Conservation (phyloP, 2,113 vertebrate species). For the Pluvianellus socialis region DNA sequence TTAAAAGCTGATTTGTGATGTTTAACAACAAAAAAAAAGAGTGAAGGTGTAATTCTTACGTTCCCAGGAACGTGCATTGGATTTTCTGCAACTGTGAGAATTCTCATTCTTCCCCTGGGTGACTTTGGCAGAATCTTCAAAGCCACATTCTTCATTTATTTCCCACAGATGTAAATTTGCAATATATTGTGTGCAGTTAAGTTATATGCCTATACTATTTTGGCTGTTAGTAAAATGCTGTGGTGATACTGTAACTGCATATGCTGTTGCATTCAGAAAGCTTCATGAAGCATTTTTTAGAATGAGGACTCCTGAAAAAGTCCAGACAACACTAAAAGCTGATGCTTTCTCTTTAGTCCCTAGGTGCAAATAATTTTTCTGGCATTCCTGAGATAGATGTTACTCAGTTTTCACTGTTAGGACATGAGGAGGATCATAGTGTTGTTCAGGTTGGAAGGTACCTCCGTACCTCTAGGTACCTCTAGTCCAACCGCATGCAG, state of each 20-base stretch:
- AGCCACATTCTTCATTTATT: not conserved
- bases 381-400: not conserved
- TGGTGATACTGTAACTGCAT: not conserved
- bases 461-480: not conserved
- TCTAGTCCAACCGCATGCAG: not conserved
- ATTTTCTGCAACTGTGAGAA: not conserved
- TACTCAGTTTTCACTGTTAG: not conserved
- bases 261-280: not conserved
- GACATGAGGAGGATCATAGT: not conserved
- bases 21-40: not conserved
- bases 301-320: not conserved
- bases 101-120: not conserved
- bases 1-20: not conserved
- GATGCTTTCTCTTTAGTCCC: not conserved
- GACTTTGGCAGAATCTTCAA: not conserved
- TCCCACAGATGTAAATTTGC: not conserved
- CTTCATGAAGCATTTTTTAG: not conserved
- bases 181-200: not conserved
- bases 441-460: not conserved
- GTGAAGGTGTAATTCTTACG: accelerated
- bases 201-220: not conserved
- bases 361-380: not conserved
- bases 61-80: not conserved
- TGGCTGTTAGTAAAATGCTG: not conserved
- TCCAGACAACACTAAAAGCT: not conserved